Base-by-base conservation (phyloP, 2,113 vertebrate species). In the Melanocharis versteri region DNA sequence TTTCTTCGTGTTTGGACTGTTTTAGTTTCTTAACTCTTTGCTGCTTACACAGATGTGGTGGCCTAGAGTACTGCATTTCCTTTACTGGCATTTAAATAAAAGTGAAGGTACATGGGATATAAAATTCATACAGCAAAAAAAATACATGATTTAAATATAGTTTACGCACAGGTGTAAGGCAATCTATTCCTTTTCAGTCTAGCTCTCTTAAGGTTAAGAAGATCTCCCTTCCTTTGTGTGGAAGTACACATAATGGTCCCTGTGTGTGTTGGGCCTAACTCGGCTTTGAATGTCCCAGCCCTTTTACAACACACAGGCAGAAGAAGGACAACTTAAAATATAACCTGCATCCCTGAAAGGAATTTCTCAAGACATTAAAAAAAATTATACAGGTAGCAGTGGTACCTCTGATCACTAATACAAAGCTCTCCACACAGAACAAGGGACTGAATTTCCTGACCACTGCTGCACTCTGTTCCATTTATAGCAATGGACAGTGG, bases 21-120 rank as follows among this genome's bases (percentile, higher is more conserved):
- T 40, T 95, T 64, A 73, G 30, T 90, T 95, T 54, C 93, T 97
- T 97, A 98, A 97, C 90, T 93, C 93, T 94, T 97, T 61, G 40
- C 62, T 61, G 23, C 42, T 93, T 80, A 75, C 2, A 3, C 18
- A 37, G n/a, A 85, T 39, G 18, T 75, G 14, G 20, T 91, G 39
- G 39, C 33, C 60, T 56, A 40, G 14, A 10, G 2, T 45, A 58
- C 6, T 47, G 22, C 16, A 28, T 28, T 78, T 88, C 51, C 39
- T 70, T 11, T 42, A 51, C 6, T 39, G 14, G 17, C 35, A 70
- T 51, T 86, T 73, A 66, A 72, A 48, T n/a, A 21, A 54, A 94
- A 94, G 31, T 27, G 19, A 57, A 12, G 21, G 20, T 70, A 51
- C 8, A 23, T 5, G 16, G n/a, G 23, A 56, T 45, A 33, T 9